A percentile compares a stretch with the other conserved stretches of the same genome.
These are phyloP conservation scores for Aptenodytes patagonicus DNA, from an alignment of 2,113 vertebrate species.

Conservation along the genomic window DNA sequence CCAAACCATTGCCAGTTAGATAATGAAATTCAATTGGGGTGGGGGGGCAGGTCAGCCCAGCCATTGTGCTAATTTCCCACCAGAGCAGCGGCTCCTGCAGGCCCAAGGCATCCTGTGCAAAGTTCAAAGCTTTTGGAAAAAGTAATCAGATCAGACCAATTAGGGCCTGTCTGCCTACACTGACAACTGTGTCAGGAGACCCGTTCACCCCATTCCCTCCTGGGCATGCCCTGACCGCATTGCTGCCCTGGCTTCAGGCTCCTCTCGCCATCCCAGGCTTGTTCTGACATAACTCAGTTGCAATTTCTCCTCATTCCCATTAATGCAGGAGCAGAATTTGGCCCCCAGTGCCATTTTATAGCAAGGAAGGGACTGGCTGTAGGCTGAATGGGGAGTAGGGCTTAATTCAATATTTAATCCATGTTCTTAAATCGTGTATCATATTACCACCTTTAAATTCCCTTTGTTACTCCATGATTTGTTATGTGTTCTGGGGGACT, in stretches of 20 bases:
- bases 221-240: background rate
- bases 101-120: conserved; percentile 25
- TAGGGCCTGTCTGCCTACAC: conserved; percentile 46
- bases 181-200: conserved; percentile 46
- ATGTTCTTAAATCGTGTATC: background rate
- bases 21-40: background rate
- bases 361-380: background rate
- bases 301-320: background rate
- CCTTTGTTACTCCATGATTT: conserved; percentile 55
- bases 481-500: conserved; percentile 15
- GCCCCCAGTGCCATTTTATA: background rate
- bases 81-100: background rate
- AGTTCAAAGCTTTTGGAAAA: conserved; percentile 60
- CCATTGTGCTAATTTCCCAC: background rate
- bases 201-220: background rate
- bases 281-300: background rate
- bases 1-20: background rate
- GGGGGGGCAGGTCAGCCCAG: background rate
- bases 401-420: conserved; percentile 28
- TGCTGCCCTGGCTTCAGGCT: conserved; percentile 16
- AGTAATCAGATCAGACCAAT: conserved; percentile 39
- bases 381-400: background rate
- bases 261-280: background rate
- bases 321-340: background rate
- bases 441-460: conserved; percentile 34